Conservation (phyloP, 1,140 invertebrate species). For the Tetranychus urticae region DNA sequence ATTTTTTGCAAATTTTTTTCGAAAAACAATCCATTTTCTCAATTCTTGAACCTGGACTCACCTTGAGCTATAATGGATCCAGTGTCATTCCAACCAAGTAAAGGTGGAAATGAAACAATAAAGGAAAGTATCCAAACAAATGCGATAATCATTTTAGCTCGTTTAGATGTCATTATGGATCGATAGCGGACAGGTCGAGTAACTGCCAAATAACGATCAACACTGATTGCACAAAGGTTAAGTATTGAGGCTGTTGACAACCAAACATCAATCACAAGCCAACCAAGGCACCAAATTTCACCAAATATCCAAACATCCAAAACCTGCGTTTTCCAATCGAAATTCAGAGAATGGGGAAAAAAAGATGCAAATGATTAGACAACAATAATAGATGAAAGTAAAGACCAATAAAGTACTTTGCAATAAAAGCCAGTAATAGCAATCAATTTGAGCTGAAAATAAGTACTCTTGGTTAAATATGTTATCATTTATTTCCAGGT, state of each 20-base stretch:
- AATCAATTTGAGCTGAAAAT: too few species aligned
- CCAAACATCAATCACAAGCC: constrained; percentile 78
- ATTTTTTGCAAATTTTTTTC: too few species aligned
- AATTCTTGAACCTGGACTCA: neutral
- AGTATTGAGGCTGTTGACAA: constrained; percentile 87
- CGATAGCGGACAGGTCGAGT: constrained; percentile 79
- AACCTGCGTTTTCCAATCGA: constrained; percentile 9
- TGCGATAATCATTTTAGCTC: constrained; percentile 65
- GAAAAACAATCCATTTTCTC: too few species aligned
- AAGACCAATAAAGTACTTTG: too few species aligned
- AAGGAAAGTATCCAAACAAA: constrained; percentile 82
- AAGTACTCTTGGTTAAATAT: too few species aligned
- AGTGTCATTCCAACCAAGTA: constrained; percentile 55
- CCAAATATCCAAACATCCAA: constrained; percentile 75
- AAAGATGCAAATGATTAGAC: too few species aligned
- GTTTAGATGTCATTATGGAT: constrained; percentile 59
- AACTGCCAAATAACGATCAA: constrained; percentile 82
- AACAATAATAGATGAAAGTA: too few species aligned
- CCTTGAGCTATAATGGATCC: constrained; percentile 3
- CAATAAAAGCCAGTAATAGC: too few species aligned
- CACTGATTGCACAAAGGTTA: constrained; percentile 54
- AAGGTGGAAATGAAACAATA: constrained; percentile 82
- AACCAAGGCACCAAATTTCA: constrained; percentile 68
- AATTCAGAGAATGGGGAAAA: too few species aligned
- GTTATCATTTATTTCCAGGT: too few species aligned